Percentiles rank a stretch among this genome's conserved stretches.
phyloP scores from a whole-genome alignment of 2,888 invertebrate species.

The Spisula subtruncata region DNA sequence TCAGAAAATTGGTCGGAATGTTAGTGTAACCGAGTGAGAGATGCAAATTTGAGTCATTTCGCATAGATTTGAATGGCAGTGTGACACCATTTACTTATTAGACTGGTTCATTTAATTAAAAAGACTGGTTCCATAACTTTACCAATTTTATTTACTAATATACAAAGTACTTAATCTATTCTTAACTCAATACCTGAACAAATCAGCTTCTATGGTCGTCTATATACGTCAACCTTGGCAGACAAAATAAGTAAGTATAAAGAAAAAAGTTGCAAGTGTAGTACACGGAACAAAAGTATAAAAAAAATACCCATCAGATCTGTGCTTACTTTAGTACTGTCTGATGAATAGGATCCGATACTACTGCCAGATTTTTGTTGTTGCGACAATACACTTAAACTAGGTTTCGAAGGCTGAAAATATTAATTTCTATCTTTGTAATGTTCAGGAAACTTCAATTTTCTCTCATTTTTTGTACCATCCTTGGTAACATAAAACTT shows the following conservation, averaged over 20 bases:
- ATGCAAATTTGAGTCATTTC: too few relatives aligned
- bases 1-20: too few relatives aligned
- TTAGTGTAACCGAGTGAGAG: too few relatives aligned
- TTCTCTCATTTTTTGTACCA: too few relatives aligned
- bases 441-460: not conserved
- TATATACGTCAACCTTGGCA: not conserved
- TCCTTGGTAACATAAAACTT: conserved; percentile 1
- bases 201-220: conserved; percentile 10
- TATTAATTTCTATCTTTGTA: conserved; percentile 30
- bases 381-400: conserved; percentile 86
- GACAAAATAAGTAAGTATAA: not conserved
- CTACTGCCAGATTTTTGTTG: conserved; percentile 85
- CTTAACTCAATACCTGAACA: too few relatives aligned
- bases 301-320: not conserved
- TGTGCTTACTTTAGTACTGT: conserved; percentile 81
- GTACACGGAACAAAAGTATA: not conserved
- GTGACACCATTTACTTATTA: too few relatives aligned
- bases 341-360: conserved; percentile 87
- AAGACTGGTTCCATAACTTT: too few relatives aligned
- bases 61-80: too few relatives aligned
- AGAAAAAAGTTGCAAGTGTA: conserved; percentile 11
- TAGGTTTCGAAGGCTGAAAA: conserved; percentile 80
- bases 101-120: too few relatives aligned
- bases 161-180: too few relatives aligned
- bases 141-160: too few relatives aligned